A percentile compares a stretch with the other conserved stretches of the same genome.
phyloP scores from a whole-genome alignment of 2,113 vertebrate genomes.

The Lepus americanus region DNA sequence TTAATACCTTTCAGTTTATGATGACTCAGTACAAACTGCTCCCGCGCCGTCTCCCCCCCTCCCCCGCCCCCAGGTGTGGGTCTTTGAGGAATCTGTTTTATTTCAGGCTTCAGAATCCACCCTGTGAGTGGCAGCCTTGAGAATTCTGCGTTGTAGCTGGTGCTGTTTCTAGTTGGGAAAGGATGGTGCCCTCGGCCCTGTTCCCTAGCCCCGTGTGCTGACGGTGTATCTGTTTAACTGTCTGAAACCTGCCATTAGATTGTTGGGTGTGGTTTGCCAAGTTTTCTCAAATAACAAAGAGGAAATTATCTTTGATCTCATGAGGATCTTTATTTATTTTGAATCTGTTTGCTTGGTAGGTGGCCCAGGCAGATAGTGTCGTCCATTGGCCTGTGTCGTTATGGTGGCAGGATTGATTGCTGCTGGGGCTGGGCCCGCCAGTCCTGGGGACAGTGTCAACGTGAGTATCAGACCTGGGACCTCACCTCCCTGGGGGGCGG shows the following conservation, averaged over 20 bases:
- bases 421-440: constrained; percentile 98
- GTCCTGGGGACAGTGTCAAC: constrained; percentile 97
- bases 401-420: constrained; percentile 95
- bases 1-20: not conserved
- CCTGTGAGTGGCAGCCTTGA: constrained; percentile 78
- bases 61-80: constrained; percentile 41
- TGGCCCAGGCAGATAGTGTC: constrained; percentile 95
- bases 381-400: constrained; percentile 94
- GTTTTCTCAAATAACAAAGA: not conserved
- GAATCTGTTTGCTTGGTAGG: constrained; percentile 87
- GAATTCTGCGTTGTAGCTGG: not conserved
- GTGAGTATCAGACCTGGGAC: constrained; percentile 92
- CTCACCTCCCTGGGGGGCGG: constrained; percentile 81
- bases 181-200: not conserved
- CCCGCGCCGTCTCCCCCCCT: not conserved
- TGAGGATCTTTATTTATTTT: constrained; percentile 34
- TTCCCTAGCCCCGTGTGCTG: not conserved
- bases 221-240: not conserved
- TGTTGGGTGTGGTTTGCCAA: not conserved
- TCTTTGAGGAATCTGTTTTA: not conserved
- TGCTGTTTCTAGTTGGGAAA: constrained; percentile 21
- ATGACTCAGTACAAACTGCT: constrained; percentile 30
- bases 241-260: constrained; percentile 48
- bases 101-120: constrained; percentile 59
- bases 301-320: not conserved